Conservation (phyloP, 2,888 invertebrate species). For the Galeopsomyia nigrocyanea region DNA sequence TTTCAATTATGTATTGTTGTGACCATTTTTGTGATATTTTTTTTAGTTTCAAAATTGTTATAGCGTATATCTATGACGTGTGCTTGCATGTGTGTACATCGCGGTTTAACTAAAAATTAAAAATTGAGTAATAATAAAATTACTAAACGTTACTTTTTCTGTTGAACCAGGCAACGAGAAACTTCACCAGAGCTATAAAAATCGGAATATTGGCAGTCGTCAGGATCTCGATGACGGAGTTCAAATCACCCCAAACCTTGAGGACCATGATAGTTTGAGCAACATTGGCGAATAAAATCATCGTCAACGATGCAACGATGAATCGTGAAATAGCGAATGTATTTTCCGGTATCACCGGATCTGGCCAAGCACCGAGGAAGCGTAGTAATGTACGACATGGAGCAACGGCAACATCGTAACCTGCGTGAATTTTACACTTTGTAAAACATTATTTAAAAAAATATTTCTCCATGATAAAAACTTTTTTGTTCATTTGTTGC, state of each 20-base stretch:
- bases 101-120: too few relatives aligned
- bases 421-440: conserved; percentile 1
- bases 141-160: conserved; percentile 24
- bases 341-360: conserved; percentile 39
- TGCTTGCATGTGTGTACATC: too few relatives aligned
- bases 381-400: conserved; percentile 44
- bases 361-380: conserved; percentile 52
- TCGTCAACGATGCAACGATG: conserved; percentile 11
- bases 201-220: conserved; percentile 34
- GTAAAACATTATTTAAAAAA: background rate
- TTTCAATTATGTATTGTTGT: too few relatives aligned
- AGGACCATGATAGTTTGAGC: conserved; percentile 29
- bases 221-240: conserved; percentile 32
- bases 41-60: too few relatives aligned
- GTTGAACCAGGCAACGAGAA: conserved; percentile 23
- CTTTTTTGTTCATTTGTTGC: conserved; percentile 13
- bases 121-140: background rate
- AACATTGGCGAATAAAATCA: conserved; percentile 29
- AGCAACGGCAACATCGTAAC: conserved; percentile 31
- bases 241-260: conserved; percentile 30
- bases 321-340: background rate
- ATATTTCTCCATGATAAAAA: conserved; percentile 43
- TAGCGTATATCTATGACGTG: too few relatives aligned
- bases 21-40: too few relatives aligned
- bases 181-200: conserved; percentile 32